These are phyloP conservation scores for Psilopogon haemacephalus DNA, from an alignment of 2,113 vertebrate genomes.

Conservation along the genomic window DNA sequence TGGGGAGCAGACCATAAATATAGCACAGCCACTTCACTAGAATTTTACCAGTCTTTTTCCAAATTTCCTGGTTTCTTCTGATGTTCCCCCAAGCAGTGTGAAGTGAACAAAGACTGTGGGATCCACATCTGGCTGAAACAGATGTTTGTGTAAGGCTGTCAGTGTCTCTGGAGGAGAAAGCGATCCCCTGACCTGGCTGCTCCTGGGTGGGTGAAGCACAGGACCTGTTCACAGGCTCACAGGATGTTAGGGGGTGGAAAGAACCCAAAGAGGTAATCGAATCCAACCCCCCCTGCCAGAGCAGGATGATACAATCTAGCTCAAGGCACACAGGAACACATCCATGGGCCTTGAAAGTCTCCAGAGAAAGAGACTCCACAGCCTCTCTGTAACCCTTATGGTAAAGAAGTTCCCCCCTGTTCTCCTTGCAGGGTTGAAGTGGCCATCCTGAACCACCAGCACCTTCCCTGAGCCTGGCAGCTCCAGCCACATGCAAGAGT, in stretches of 20 bases:
- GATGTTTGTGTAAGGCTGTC: neutral
- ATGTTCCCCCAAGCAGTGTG: neutral
- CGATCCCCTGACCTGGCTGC: neutral
- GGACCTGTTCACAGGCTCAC: constrained; percentile 71
- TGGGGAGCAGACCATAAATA: constrained; percentile 7
- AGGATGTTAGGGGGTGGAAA: too few species aligned
- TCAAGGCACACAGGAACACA: too few species aligned
- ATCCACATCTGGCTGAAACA: neutral
- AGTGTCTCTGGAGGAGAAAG: neutral
- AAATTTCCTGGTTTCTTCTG: neutral
- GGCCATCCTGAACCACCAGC: constrained; percentile 60
- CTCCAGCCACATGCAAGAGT: constrained; percentile 71
- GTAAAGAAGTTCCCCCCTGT: too few species aligned
- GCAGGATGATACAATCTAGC: too few species aligned
- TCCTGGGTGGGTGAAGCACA: neutral
- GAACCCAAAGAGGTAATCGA: too few species aligned
- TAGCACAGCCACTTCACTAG: neutral
- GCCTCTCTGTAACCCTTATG: too few species aligned
- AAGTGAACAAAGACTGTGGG: neutral
- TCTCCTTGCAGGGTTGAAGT: constrained; percentile 67
- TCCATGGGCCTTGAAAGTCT: too few species aligned
- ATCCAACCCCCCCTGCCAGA: too few species aligned
- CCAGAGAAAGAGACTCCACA: too few species aligned
- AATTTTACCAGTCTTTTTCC: neutral
- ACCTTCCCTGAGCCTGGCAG: constrained; percentile 76